Percentiles rank a stretch among this genome's conserved stretches.
Conservation (phyloP, 2,113 vertebrate species). For the Pelecanoides urinatrix region DNA sequence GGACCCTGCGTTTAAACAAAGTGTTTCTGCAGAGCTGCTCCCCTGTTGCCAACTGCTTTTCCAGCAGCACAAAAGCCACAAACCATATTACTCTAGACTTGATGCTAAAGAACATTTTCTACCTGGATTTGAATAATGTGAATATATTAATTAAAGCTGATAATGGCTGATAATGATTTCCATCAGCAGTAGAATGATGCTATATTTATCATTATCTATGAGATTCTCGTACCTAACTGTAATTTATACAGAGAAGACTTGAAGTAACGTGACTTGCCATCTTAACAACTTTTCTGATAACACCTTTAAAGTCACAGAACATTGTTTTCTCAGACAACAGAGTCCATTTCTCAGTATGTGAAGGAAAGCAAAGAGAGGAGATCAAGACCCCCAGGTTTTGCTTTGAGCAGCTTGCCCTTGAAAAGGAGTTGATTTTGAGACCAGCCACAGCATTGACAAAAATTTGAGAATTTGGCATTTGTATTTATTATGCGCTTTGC, state of each 20-base stretch:
- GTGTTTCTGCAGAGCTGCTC: background rate
- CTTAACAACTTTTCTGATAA: background rate
- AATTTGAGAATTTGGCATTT: background rate
- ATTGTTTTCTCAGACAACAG: background rate
- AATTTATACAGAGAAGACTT: conserved; percentile 39
- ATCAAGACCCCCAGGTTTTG: background rate
- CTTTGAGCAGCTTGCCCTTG: background rate
- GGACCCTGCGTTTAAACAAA: background rate
- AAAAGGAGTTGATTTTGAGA: background rate
- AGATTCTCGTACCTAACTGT: background rate
- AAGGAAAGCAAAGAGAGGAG: background rate
- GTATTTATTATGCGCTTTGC: background rate
- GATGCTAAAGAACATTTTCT: conserved; percentile 47
- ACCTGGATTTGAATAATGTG: conserved; percentile 65
- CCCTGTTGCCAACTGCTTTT: background rate
- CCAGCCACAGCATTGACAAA: background rate
- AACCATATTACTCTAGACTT: background rate
- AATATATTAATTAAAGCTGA: conserved; percentile 61
- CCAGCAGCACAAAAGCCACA: background rate
- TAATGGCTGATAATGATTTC: conserved; percentile 54
- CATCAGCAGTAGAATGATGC: conserved; percentile 39
- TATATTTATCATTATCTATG: conserved; percentile 48
- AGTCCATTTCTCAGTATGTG: background rate
- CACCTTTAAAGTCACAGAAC: background rate
- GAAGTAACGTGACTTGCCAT: conserved; percentile 39